Percentiles rank a stretch among this genome's conserved stretches.
These are phyloP conservation scores for Ataeniobius toweri DNA, from an alignment of 2,797 vertebrate genomes.

Conservation along the genomic window DNA sequence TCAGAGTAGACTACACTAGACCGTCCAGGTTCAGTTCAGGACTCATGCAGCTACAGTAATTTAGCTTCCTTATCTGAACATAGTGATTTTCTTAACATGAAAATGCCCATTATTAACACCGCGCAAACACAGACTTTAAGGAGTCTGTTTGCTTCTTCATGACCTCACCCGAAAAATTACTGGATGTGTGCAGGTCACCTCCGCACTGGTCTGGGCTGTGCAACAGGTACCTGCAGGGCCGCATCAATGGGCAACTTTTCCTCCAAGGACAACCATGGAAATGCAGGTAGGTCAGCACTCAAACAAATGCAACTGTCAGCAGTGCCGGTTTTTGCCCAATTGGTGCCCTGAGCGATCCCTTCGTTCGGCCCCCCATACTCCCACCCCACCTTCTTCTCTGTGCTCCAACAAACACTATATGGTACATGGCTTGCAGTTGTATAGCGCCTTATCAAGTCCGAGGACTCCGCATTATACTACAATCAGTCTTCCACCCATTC, in stretches of 20 bases:
- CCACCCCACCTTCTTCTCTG: background rate
- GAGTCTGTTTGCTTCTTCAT: background rate
- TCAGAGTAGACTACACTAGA: background rate
- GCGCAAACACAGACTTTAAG: background rate
- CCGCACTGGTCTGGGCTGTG: slow-evolving; percentile 29
- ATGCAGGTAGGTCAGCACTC: slow-evolving; percentile 68
- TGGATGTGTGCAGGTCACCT: slow-evolving; percentile 50
- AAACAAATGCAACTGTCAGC: background rate
- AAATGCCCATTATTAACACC: slow-evolving; percentile 16
- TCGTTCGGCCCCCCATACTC: background rate
- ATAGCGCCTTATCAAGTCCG: no score
- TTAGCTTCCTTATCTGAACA: slow-evolving; percentile 10
- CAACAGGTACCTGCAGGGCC: slow-evolving; percentile 59
- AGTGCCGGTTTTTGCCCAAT: background rate
- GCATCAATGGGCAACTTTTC: slow-evolving; percentile 80
- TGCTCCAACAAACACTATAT: background rate
- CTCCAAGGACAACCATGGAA: slow-evolving; percentile 76
- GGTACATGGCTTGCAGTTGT: no score
- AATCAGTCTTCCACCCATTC: no score
- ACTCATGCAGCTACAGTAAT: slow-evolving; percentile 1
- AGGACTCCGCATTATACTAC: no score
- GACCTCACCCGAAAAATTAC: slow-evolving; percentile 36
- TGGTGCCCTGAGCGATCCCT: background rate
- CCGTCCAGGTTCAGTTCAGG: background rate
- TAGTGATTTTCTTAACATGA: slow-evolving; percentile 12